phyloP scores from a whole-genome alignment of 2,797 vertebrate species.

The Molossus molossus region DNA sequence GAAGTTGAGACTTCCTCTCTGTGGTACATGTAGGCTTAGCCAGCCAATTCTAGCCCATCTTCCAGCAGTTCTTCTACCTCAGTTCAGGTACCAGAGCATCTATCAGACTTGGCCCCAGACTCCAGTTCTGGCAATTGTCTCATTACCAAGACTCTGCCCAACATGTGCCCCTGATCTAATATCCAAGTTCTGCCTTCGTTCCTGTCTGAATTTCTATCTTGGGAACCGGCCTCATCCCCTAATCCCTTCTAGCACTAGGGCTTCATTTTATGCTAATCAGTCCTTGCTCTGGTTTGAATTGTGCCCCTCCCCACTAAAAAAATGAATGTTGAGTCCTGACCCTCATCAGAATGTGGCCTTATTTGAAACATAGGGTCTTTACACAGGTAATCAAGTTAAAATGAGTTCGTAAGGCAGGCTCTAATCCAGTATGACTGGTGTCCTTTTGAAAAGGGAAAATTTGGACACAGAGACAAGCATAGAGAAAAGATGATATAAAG shows the following conservation, averaged over 20 bases:
- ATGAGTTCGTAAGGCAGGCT: neutral
- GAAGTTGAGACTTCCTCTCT: neutral
- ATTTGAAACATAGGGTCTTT: slow-evolving; percentile 34
- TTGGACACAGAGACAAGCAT: neutral
- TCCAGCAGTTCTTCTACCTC: neutral
- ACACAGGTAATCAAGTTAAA: neutral
- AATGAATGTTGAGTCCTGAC: neutral
- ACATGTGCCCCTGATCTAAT: neutral
- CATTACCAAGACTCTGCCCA: slow-evolving; percentile 22
- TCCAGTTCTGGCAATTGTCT: neutral
- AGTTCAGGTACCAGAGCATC: neutral
- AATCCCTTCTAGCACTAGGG: neutral
- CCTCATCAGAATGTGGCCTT: neutral
- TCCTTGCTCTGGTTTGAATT: neutral
- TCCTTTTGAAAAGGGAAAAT: slow-evolving; percentile 30
- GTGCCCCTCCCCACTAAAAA: neutral
- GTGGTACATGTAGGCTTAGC: neutral
- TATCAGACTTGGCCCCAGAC: neutral
- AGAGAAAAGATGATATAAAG: neutral
- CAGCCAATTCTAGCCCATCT: neutral
- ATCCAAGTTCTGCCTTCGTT: neutral
- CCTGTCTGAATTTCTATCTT: neutral
- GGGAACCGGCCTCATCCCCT: neutral
- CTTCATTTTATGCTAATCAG: neutral
- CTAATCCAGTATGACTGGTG: neutral